A percentile compares a stretch with the other conserved stretches of the same genome.
Evolutionary conservation across 2,888 invertebrate species (phyloP).

Genomic region (Gari tellinella): DNA sequence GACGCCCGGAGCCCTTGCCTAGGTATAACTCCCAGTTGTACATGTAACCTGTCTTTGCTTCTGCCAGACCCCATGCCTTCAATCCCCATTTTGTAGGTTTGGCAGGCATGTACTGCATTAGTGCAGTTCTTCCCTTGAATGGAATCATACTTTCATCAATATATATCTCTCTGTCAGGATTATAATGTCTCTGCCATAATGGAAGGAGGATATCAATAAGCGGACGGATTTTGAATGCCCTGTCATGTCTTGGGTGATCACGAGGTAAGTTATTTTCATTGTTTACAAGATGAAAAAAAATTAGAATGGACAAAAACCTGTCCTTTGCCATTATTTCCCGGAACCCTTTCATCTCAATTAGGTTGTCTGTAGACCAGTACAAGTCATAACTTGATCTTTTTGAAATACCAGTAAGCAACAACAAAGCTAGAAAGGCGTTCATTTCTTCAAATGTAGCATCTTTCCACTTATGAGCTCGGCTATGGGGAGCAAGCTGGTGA

Average conservation of each 20-base stretch:
- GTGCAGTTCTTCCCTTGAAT: slow-evolving; percentile 19
- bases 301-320: slow-evolving; percentile 6
- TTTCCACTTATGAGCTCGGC: slow-evolving; percentile 10
- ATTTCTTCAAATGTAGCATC: slow-evolving; percentile 4
- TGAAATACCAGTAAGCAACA: slow-evolving; percentile 7
- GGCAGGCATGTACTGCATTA: slow-evolving; percentile 26
- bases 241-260: slow-evolving; percentile 16
- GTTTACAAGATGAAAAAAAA: slow-evolving; percentile 16
- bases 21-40: slow-evolving; percentile 27
- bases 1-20: slow-evolving; percentile 2
- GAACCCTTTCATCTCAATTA: slow-evolving; percentile 8
- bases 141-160: slow-evolving; percentile 32
- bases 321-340: slow-evolving; percentile 12
- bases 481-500: neutral
- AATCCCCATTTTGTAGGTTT: slow-evolving; percentile 26
- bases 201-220: slow-evolving; percentile 8
- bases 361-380: slow-evolving; percentile 12
- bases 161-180: slow-evolving; percentile 14
- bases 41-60: slow-evolving; percentile 16
- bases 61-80: slow-evolving; percentile 29
- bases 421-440: slow-evolving; percentile 12
- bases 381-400: slow-evolving; percentile 19
- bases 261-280: slow-evolving; percentile 7
- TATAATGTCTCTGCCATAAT: slow-evolving; percentile 13
- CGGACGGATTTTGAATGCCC: slow-evolving; percentile 13